Percentiles rank a stretch among this genome's conserved stretches.
phyloP scores from a whole-genome alignment of 2,888 invertebrate species.

The Lochmaea crataegi region DNA sequence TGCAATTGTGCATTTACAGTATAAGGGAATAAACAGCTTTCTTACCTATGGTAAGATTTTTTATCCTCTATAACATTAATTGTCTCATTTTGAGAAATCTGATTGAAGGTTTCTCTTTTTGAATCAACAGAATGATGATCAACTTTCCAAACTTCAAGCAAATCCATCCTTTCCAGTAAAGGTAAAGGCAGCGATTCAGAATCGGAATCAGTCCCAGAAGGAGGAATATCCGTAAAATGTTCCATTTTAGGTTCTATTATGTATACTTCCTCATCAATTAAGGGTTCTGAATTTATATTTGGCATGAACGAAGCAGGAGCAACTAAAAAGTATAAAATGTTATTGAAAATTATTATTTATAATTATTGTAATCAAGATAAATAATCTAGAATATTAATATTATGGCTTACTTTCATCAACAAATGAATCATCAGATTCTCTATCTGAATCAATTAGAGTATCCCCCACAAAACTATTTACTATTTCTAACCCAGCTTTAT shows the following conservation, averaged over 20 bases:
- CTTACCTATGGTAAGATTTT: conserved; percentile 24
- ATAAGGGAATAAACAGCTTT: neutral
- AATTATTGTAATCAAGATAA: neutral
- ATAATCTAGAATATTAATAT: too few species aligned
- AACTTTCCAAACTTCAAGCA: conserved; percentile 20
- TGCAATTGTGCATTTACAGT: too few species aligned
- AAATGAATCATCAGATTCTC: conserved; percentile 40
- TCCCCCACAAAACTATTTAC: neutral
- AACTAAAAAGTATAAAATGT: conserved; percentile 19
- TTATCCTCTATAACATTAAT: conserved; percentile 19
- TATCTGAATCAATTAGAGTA: neutral
- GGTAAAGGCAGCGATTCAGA: conserved; percentile 33
- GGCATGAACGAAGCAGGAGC: conserved; percentile 26
- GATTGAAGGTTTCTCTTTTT: conserved; percentile 32
- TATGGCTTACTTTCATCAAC: conserved; percentile 34
- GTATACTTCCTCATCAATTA: conserved; percentile 24
- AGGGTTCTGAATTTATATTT: conserved; percentile 25
- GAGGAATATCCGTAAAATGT: neutral
- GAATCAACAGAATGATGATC: conserved; percentile 32
- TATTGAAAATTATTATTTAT: neutral
- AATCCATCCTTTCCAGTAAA: conserved; percentile 37
- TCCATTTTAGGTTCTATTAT: conserved; percentile 14
- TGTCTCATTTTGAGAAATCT: conserved; percentile 5
- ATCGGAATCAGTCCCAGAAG: conserved; percentile 26
- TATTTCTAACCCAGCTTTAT: neutral